A percentile compares a stretch with the other conserved stretches of the same genome.
phyloP scores from a whole-genome alignment of 2,888 invertebrate species.

The Polia nebulosa region DNA sequence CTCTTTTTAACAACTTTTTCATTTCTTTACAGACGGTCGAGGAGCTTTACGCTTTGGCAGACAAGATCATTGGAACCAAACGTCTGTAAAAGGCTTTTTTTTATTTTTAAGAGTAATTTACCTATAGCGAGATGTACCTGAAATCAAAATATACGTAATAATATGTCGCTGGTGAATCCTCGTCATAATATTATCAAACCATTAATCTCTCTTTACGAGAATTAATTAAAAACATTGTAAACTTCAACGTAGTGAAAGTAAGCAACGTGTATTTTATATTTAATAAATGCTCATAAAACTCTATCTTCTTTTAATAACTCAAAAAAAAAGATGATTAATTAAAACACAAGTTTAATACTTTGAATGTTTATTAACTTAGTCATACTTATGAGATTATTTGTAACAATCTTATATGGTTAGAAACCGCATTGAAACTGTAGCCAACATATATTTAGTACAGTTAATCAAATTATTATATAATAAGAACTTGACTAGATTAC shows the following conservation, averaged over 20 bases:
- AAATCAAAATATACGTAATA: slow-evolving; percentile 51
- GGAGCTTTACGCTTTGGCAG: slow-evolving; percentile 92
- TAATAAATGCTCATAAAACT: slow-evolving; percentile 70
- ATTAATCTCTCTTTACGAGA: slow-evolving; percentile 47
- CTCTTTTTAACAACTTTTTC: slow-evolving; percentile 2
- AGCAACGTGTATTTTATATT: slow-evolving; percentile 77
- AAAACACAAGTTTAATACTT: slow-evolving; percentile 64
- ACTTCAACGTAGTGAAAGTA: slow-evolving; percentile 73
- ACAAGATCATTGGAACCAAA: slow-evolving; percentile 92
- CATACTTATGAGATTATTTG: slow-evolving; percentile 57
- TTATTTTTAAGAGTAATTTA: slow-evolving; percentile 65
- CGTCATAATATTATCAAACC: slow-evolving; percentile 49
- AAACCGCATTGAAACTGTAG: slow-evolving; percentile 59
- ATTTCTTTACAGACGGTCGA: slow-evolving; percentile 92
- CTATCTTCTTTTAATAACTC: slow-evolving; percentile 7
- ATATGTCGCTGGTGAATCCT: slow-evolving; percentile 43
- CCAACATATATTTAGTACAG: slow-evolving; percentile 48
- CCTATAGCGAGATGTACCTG: slow-evolving; percentile 53
- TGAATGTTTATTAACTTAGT: slow-evolving; percentile 63
- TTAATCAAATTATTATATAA: slow-evolving; percentile 49
- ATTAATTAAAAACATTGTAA: slow-evolving; percentile 72
- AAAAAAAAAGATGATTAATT: background rate
- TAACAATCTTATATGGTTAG: slow-evolving; percentile 60
- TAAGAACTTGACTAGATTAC: slow-evolving; percentile 68
- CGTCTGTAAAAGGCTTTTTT: slow-evolving; percentile 73